These are phyloP conservation scores for Epistrophella euchroma DNA, from an alignment of 2,888 invertebrate species.

Conservation along the genomic window DNA sequence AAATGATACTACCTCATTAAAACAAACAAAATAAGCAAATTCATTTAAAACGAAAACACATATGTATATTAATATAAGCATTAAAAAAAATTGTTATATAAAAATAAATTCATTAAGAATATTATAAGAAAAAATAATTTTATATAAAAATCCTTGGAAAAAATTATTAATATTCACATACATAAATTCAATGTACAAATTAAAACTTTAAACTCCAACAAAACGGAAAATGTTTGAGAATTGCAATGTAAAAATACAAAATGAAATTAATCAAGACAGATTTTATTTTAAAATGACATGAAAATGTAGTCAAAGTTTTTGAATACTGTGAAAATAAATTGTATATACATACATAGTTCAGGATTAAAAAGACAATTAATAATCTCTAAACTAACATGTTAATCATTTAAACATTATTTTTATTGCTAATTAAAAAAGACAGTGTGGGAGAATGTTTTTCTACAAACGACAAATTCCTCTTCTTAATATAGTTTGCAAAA, in stretches of 20 bases:
- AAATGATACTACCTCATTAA: conserved; percentile 74
- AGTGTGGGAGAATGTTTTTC: no score
- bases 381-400: no score
- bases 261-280: not conserved
- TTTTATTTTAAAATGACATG: not conserved
- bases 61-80: conserved; percentile 38
- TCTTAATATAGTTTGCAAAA: no score
- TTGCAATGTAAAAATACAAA: not conserved
- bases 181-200: conserved; percentile 67
- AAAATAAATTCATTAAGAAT: conserved; percentile 39
- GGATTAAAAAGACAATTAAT: no score
- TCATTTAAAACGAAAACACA: conserved; percentile 36
- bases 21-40: conserved; percentile 69
- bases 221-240: conserved; percentile 21
- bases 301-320: no score
- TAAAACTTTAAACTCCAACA: conserved; percentile 54
- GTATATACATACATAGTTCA: no score
- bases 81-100: conserved; percentile 44
- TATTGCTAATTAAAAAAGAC: no score
- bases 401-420: no score
- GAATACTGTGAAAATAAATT: no score
- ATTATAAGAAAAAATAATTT: conserved; percentile 60
- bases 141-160: conserved; percentile 54
- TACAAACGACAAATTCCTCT: no score
- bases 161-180: conserved; percentile 56